Percentiles rank a stretch among this genome's conserved stretches.
phyloP scores from a whole-genome alignment of 2,888 invertebrate species.

The Theretra japonica region DNA sequence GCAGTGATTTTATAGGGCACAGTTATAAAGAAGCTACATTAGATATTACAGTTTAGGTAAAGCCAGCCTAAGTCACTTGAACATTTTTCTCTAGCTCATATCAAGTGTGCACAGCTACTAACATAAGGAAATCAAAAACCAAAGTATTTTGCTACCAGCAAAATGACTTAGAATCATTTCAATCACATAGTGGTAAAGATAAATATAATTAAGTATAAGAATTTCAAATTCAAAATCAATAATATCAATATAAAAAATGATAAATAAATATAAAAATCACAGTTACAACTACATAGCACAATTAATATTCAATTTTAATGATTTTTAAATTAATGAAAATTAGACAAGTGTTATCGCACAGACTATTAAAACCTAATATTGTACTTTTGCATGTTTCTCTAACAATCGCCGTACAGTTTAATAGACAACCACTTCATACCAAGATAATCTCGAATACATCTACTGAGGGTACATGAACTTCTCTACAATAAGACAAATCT shows the following conservation, averaged over 20 bases:
- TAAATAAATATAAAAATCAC: slow-evolving; percentile 7
- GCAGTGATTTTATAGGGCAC: neutral
- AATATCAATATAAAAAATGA: neutral
- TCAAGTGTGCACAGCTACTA: neutral
- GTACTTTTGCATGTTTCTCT: slow-evolving; percentile 16
- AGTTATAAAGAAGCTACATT: neutral
- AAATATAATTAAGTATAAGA: slow-evolving; percentile 9
- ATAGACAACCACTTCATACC: neutral
- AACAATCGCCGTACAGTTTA: neutral
- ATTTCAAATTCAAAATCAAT: slow-evolving; percentile 9
- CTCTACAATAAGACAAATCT: neutral
- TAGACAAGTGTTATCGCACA: neutral
- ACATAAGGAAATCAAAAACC: neutral
- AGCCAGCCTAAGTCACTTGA: slow-evolving; percentile 7
- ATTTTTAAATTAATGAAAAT: neutral
- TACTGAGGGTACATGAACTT: slow-evolving; percentile 1
- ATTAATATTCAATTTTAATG: slow-evolving; percentile 7
- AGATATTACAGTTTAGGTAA: neutral
- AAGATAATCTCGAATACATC: neutral
- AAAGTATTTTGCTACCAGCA: slow-evolving; percentile 1
- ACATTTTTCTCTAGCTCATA: slow-evolving; percentile 1
- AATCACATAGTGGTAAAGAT: neutral
- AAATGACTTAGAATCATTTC: slow-evolving; percentile 1
- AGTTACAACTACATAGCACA: slow-evolving; percentile 8
- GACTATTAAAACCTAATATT: slow-evolving; percentile 20